Evolutionary conservation across 2,113 vertebrate genomes (phyloP).

Genomic region (Coturnix japonica): DNA sequence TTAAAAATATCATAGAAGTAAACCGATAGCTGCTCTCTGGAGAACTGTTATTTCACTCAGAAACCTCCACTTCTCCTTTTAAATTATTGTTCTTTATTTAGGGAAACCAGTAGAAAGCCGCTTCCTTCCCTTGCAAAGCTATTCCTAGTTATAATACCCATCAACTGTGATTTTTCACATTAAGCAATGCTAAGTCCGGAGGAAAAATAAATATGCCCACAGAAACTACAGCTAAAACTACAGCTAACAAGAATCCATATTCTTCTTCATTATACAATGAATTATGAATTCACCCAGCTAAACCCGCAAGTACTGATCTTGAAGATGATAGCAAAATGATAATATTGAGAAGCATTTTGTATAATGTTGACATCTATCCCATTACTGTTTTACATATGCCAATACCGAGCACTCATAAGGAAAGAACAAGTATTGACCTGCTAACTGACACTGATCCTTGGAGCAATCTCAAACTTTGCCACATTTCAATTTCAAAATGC

Average conservation of each 20-base stretch:
- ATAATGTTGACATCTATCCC: conserved; percentile 51
- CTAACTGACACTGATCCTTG: conserved; percentile 73
- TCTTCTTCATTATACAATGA: conserved; percentile 36
- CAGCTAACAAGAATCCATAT: conserved; percentile 44
- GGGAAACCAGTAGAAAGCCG: conserved; percentile 10
- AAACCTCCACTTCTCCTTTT: not conserved
- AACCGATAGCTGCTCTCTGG: conserved; percentile 12
- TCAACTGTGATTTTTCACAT: conserved; percentile 49
- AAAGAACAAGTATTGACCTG: conserved; percentile 71
- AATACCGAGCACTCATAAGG: conserved; percentile 44
- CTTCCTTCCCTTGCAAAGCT: not conserved
- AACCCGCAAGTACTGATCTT: conserved; percentile 31
- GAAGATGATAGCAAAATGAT: conserved; percentile 58
- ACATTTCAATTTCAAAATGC: conserved; percentile 86
- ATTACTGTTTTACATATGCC: conserved; percentile 66
- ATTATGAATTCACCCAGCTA: conserved; percentile 32
- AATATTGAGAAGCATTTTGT: conserved; percentile 36
- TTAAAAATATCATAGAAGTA: not conserved
- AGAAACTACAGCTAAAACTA: conserved; percentile 34
- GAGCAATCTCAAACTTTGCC: conserved; percentile 76
- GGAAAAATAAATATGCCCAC: conserved; percentile 29
- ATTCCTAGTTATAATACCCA: not conserved
- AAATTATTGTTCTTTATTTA: conserved; percentile 35
- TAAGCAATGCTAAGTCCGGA: conserved; percentile 36
- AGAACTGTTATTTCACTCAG: conserved; percentile 26